Conservation (phyloP, 2,888 invertebrate genomes). For the Pseudococcus viburni region DNA sequence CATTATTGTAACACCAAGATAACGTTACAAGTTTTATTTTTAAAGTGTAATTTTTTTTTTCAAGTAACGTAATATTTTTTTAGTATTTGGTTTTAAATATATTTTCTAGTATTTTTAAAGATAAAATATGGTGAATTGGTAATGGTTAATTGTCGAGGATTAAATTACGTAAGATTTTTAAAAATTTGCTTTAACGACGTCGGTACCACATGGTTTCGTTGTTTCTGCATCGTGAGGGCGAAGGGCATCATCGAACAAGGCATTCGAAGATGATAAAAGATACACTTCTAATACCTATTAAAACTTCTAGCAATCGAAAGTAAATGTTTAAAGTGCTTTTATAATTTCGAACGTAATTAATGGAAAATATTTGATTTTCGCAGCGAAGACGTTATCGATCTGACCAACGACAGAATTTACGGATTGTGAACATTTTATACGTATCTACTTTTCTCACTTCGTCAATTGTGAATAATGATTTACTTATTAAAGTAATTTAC, state of each 20-base stretch:
- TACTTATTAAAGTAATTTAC: constrained; percentile 1
- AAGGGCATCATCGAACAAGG: constrained; percentile 27
- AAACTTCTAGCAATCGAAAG: background rate
- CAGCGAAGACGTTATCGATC: constrained; percentile 49
- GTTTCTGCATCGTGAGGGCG: constrained; percentile 3
- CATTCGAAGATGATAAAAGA: constrained; percentile 10
- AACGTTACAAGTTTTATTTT: background rate
- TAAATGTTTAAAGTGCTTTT: background rate
- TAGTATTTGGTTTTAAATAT: background rate
- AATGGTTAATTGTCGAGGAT: background rate
- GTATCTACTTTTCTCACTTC: background rate
- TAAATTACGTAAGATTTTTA: background rate
- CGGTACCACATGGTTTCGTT: background rate
- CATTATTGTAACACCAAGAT: background rate
- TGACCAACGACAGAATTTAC: constrained; percentile 44
- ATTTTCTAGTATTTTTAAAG: background rate
- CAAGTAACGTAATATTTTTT: constrained; percentile 19
- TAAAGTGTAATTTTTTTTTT: background rate
- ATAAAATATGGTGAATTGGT: background rate
- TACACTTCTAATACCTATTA: background rate
- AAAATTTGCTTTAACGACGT: background rate
- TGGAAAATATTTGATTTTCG: constrained; percentile 46
- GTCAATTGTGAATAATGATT: constrained; percentile 42
- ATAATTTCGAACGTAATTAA: background rate
- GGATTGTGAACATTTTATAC: constrained; percentile 27